A percentile compares a stretch with the other conserved stretches of the same genome.
These are phyloP conservation scores for Pterocles burchelli DNA, from an alignment of 2,113 vertebrate species.

Conservation along the genomic window DNA sequence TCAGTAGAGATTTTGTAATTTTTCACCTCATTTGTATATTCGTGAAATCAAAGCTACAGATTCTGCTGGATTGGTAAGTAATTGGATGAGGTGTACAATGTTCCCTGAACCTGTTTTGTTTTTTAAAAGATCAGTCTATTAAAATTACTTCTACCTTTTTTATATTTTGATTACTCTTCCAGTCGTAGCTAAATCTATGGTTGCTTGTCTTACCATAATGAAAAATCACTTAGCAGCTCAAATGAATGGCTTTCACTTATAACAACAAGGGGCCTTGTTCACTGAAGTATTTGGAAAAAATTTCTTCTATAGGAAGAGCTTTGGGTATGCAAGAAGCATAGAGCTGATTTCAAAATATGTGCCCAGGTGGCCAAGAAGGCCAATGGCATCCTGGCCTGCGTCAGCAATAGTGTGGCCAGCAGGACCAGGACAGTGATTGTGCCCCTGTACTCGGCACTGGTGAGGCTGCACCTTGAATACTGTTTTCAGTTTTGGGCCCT, in stretches of 20 bases:
- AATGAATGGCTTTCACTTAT: background rate
- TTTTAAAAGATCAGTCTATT: background rate
- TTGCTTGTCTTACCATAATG: background rate
- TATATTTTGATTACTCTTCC: background rate
- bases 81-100: background rate
- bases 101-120: background rate
- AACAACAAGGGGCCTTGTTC: background rate
- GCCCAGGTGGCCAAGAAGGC: too few species aligned
- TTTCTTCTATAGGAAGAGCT: background rate
- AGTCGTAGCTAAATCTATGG: background rate
- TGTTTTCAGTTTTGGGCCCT: too few species aligned
- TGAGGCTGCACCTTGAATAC: too few species aligned
- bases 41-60: slow-evolving; percentile 11
- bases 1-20: background rate
- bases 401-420: too few species aligned
- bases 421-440: too few species aligned
- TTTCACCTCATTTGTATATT: background rate
- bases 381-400: too few species aligned
- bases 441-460: too few species aligned
- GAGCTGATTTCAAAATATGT: background rate
- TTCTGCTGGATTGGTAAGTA: background rate
- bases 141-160: background rate
- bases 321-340: background rate
- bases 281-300: background rate
- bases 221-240: background rate